Evolutionary conservation across 2,888 invertebrate species (phyloP), one percentile per base, ranked within the genome.

Genomic region (Dexiosoma caninum): DNA sequence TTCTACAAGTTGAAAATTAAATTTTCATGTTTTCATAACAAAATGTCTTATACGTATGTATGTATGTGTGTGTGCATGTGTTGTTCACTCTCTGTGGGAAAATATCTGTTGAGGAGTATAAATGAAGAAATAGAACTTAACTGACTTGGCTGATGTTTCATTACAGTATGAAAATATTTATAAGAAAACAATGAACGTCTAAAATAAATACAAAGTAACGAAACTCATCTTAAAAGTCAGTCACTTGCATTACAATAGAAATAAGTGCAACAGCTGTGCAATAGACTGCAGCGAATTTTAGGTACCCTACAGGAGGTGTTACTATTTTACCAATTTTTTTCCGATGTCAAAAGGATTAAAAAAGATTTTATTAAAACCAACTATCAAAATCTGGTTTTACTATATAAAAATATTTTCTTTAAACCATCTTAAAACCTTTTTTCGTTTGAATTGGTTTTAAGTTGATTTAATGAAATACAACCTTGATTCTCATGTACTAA

Each of bases 1-100:
- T 46, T 46, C 44, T 14, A 55, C 12, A 37, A 59, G 44, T 8
- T 59, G 40, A 42, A 53, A 66, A 59, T 75, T 66, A 49, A 57
- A 75, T 75, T 66, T 75, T 59, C 57, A 66, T 57, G 40, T 74
- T 42, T 37, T 66, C 9, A 55, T 46, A 10, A 19, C 30, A 62
- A 40, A 62, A 53, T 53, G 14, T 57, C 12, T 46, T 32, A 12
- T 12, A 57, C 14, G 16, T 9, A 4, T n/a, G n/a, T n/a, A n/a
- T 62, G 6, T 49, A 27, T n/a, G n/a, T n/a, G n/a, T n/a, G n/a
- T n/a, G n/a, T n/a, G n/a, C n/a, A n/a, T n/a, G n/a, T n/a, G n/a
- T n/a, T n/a, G n/a, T 49, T 62, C 21, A 12, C 12, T 0, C 12
- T 40, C 19, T 16, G 16, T 27, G 40, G 2, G 12, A 66, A 30